These are phyloP conservation scores for Polypterus senegalus DNA, from an alignment of 2,113 vertebrate species.

Conservation along the genomic window DNA sequence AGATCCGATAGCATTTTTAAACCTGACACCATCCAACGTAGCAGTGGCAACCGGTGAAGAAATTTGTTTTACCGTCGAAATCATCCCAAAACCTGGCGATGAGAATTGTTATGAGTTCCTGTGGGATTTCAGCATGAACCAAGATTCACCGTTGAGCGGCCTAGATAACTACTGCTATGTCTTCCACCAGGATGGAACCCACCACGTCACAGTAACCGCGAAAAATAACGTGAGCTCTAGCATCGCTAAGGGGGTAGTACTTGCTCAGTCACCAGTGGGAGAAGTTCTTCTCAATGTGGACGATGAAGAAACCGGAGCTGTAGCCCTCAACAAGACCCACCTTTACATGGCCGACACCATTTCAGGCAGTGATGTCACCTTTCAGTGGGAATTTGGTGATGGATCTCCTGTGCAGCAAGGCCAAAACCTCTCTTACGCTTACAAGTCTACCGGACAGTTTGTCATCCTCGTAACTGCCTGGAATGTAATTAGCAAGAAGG, in stretches of 20 bases:
- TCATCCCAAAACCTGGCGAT: conserved; percentile 24
- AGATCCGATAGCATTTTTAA: conserved; percentile 27
- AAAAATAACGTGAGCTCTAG: conserved; percentile 43
- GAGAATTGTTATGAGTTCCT: conserved; percentile 29
- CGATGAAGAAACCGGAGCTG: conserved; percentile 15
- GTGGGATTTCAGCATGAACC: conserved; percentile 33
- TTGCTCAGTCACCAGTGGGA: conserved; percentile 35
- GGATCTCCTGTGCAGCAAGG: conserved; percentile 22
- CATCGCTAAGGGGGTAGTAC: conserved; percentile 26
- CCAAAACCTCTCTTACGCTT: conserved; percentile 37
- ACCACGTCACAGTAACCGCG: conserved; percentile 34
- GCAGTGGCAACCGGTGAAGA: conserved; percentile 31
- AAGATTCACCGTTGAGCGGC: conserved; percentile 10
- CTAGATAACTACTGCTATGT: conserved; percentile 34
- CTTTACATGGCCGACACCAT: conserved; percentile 34
- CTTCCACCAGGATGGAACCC: conserved; percentile 38
- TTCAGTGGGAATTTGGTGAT: conserved; percentile 59
- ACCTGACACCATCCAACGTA: conserved; percentile 20
- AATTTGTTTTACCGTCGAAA: conserved; percentile 34
- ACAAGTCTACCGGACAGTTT: conserved; percentile 33
- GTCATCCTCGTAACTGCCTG: conserved; percentile 34
- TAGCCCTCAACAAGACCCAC: conserved; percentile 29
- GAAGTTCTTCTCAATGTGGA: conserved; percentile 26
- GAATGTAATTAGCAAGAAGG: conserved; percentile 42
- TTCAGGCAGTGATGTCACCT: conserved; percentile 32